phyloP scores from a whole-genome alignment of 2,888 invertebrate genomes.

The Phyto melanocephala region DNA sequence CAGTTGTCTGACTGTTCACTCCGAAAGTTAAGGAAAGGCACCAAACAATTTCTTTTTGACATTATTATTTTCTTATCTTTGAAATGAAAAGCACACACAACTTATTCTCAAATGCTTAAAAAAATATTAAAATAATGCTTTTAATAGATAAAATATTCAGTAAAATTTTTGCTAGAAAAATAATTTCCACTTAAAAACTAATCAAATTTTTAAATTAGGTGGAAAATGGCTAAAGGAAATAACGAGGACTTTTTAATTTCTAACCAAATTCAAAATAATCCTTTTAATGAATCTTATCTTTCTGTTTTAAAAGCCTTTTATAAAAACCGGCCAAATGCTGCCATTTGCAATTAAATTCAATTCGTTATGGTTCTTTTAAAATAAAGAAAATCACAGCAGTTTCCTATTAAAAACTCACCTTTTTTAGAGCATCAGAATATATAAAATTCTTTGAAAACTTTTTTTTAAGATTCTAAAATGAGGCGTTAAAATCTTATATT shows the following conservation, averaged over 20 bases:
- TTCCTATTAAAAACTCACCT: conserved; percentile 61
- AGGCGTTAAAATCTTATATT: conserved; percentile 47
- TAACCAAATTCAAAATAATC: conserved; percentile 48
- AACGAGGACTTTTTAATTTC: neutral
- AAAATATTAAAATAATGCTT: too few species aligned
- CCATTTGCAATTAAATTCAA: conserved; percentile 69
- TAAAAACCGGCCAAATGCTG: conserved; percentile 62
- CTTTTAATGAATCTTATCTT: conserved; percentile 61
- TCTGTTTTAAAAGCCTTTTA: conserved; percentile 28
- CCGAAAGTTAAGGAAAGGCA: too few species aligned
- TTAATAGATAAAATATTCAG: too few species aligned
- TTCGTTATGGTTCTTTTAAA: conserved; percentile 67
- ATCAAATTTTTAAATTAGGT: conserved; percentile 44
- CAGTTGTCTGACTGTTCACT: too few species aligned
- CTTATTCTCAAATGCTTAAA: too few species aligned
- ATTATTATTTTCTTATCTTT: too few species aligned
- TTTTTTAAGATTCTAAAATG: conserved; percentile 9
- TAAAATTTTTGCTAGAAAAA: neutral
- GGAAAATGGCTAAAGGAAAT: conserved; percentile 50
- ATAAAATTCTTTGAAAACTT: conserved; percentile 52
- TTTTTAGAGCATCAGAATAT: conserved; percentile 33
- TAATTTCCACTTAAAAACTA: conserved; percentile 8
- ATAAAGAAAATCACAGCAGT: conserved; percentile 59
- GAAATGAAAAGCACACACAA: too few species aligned
- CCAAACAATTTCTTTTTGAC: too few species aligned